Evolutionary conservation across 2,113 vertebrate genomes (phyloP), one percentile per base, ranked within the genome.

Genomic region (Amazona vittata): DNA sequence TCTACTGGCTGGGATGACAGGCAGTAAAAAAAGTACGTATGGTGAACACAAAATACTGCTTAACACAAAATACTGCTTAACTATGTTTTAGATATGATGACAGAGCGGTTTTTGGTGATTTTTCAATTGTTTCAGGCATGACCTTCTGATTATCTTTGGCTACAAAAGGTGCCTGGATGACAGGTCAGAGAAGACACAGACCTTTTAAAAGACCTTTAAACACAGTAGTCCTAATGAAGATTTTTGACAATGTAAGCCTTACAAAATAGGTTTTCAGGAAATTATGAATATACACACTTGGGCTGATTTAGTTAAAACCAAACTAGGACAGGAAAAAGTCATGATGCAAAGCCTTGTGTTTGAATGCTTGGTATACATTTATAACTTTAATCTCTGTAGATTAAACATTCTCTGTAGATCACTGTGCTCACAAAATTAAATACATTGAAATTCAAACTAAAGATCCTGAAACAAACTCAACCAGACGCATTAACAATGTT

Each of bases 401-500:
- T 79, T 62, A 76, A 93, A 62, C 6, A 5, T 49, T 87, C 22
- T 82, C 60, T 91, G n/a, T 71, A 73, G 46, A 79, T 89, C 39
- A 79, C 39, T 75, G 33, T 39, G 31, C 73, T 93, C 43, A 55
- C 53, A 89, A 81, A 74, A 87, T 44, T 33, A 90, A 96, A 96
- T 21, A 80, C 35, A 94, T 5, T 90, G 92, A 84, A 83, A 95
- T 93, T 82, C 74, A 93, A 90, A 89, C 39, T 44, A 68, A 95
- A 71, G 80, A 90, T 77, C 44, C 83, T 59, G 91, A 95, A 96
- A 80, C 77, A 95, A 96, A 92, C 49, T 55, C 76, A 94, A 59
- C 12, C 85, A 80, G 86, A 90, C 76, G n/a, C 50, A 94, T 95
- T 95, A 96, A 86, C 37, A 86, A 86, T 85, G 87, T 94, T 96